Conservation (phyloP, 2,888 invertebrate species). For the Tetheella fluctuosa region DNA sequence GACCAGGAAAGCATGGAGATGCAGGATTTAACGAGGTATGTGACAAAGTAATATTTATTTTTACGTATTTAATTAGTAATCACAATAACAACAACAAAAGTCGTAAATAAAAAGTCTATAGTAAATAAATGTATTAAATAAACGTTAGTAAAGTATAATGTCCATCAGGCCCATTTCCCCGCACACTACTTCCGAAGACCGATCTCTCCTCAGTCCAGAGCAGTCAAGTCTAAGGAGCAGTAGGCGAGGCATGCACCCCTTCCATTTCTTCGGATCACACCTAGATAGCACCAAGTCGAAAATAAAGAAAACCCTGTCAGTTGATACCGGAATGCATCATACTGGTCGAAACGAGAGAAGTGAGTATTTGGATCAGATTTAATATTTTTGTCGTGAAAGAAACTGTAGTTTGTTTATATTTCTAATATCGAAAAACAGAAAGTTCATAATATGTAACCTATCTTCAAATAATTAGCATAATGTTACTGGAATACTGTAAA, state of each 20-base stretch:
- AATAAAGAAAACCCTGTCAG: conserved; percentile 80
- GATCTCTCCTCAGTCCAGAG: conserved; percentile 75
- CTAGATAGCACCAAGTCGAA: conserved; percentile 74
- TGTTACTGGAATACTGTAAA: too few relatives aligned
- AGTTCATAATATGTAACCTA: too few relatives aligned
- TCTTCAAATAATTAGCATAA: too few relatives aligned
- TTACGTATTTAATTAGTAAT: too few relatives aligned
- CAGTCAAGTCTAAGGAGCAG: conserved; percentile 68
- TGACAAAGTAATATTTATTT: not conserved
- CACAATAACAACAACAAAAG: too few relatives aligned
- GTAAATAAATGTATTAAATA: conserved; percentile 6
- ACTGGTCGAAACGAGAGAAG: conserved; percentile 74
- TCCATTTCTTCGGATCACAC: conserved; percentile 78
- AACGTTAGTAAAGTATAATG: not conserved
- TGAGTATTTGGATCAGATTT: conserved; percentile 37
- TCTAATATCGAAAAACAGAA: too few relatives aligned
- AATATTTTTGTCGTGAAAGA: too few relatives aligned
- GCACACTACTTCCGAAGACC: conserved; percentile 73
- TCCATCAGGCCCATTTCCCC: conserved; percentile 74
- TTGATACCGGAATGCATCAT: conserved; percentile 81
- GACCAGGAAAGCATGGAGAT: conserved; percentile 88
- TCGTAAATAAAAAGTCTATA: too few relatives aligned
- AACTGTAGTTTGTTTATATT: too few relatives aligned
- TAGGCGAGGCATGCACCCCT: conserved; percentile 63
- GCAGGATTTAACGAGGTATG: conserved; percentile 85